Evolutionary conservation across 2,113 vertebrate species (phyloP).

Genomic region (Gasterosteus aculeatus): DNA sequence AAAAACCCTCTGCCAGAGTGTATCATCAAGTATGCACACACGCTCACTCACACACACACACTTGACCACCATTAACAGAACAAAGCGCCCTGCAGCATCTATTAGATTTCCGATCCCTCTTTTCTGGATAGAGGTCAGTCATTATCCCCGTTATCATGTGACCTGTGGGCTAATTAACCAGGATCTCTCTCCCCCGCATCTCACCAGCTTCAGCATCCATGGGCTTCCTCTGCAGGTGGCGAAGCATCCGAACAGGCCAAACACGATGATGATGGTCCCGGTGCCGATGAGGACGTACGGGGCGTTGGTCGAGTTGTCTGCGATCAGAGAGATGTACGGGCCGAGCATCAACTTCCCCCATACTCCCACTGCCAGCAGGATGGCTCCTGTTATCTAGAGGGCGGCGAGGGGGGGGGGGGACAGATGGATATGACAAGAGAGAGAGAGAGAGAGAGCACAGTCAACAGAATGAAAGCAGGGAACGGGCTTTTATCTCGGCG

Average conservation of each 20-base stretch:
- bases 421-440: conserved; percentile 19
- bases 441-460: conserved; percentile 18
- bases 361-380: conserved; percentile 95
- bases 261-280: conserved; percentile 95
- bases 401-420: not conserved
- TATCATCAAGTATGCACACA: not conserved
- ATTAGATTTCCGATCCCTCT: conserved; percentile 43
- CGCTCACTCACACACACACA: conserved; percentile 23
- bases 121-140: conserved; percentile 49
- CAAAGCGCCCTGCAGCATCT: conserved; percentile 31
- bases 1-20: conserved; percentile 36
- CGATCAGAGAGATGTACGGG: conserved; percentile 97
- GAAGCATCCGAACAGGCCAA: conserved; percentile 97
- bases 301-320: conserved; percentile 98
- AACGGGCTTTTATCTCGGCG: conserved; percentile 49
- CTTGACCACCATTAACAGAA: conserved; percentile 43
- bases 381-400: conserved; percentile 94
- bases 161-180: conserved; percentile 56
- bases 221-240: conserved; percentile 98
- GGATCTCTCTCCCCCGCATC: conserved; percentile 49
- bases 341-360: conserved; percentile 98
- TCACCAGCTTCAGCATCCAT: conserved; percentile 99
- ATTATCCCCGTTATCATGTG: conserved; percentile 49
- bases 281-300: conserved; percentile 98
- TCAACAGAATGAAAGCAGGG: conserved; percentile 47